Evolutionary conservation across 2,113 vertebrate genomes (phyloP).

Genomic region (Dryoscopus gambensis): DNA sequence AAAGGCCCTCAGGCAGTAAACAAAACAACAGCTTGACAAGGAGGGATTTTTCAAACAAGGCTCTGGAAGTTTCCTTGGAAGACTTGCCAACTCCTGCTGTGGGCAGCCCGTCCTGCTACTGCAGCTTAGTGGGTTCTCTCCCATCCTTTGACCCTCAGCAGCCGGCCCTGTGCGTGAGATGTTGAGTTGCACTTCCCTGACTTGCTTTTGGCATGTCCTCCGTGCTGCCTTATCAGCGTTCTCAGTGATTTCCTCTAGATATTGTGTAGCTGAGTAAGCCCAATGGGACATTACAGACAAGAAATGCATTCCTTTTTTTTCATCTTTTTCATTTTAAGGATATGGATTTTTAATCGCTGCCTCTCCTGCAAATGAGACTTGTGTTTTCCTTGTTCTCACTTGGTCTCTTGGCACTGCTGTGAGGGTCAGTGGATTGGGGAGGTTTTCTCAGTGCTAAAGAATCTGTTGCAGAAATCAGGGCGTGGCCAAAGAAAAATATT

Average conservation of each 20-base stretch:
- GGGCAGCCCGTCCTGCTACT: neutral
- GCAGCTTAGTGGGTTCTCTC: neutral
- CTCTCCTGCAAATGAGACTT: neutral
- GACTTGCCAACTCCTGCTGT: neutral
- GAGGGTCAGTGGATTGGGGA: neutral
- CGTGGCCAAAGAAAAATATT: neutral
- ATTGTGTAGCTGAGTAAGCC: neutral
- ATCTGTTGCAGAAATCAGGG: neutral
- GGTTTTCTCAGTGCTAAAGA: neutral
- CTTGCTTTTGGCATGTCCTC: slow-evolving; percentile 3
- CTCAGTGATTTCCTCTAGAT: slow-evolving; percentile 51
- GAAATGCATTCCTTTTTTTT: neutral
- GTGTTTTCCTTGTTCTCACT: neutral
- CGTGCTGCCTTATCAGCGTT: slow-evolving; percentile 26
- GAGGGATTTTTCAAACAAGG: neutral
- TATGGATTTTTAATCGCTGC: neutral
- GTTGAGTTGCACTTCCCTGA: neutral
- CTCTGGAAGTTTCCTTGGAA: neutral
- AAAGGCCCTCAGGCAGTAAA: neutral
- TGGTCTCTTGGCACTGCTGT: neutral
- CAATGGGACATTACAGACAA: neutral
- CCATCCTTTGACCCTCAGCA: neutral
- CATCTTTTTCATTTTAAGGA: neutral
- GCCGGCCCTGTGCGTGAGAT: neutral
- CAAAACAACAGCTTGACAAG: neutral